Evolutionary conservation across 2,888 invertebrate species (phyloP).

Genomic region (Drosophila meridiana): DNA sequence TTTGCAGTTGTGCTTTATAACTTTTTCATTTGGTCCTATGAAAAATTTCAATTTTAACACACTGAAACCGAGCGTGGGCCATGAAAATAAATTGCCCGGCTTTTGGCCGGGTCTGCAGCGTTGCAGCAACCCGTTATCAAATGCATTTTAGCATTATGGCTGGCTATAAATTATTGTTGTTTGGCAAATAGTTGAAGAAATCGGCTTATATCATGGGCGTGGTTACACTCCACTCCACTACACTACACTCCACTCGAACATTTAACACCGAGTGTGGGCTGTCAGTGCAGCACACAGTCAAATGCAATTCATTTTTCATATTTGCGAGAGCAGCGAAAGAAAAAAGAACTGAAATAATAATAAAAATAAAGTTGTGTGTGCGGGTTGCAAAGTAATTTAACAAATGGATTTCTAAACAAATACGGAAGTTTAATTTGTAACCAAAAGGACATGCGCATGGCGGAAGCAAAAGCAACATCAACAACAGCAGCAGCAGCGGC

Average conservation of each 20-base stretch:
- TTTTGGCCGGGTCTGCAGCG: constrained; percentile 49
- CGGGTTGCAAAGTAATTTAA: constrained; percentile 77
- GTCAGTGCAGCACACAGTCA: constrained; percentile 53
- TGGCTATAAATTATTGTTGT: constrained; percentile 71
- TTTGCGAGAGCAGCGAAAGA: constrained; percentile 39
- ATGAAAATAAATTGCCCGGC: constrained; percentile 52
- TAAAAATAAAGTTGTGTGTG: constrained; percentile 55
- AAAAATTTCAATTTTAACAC: constrained; percentile 68
- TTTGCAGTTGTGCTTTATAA: constrained; percentile 70
- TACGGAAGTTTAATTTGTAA: constrained; percentile 80
- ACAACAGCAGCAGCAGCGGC: constrained; percentile 17
- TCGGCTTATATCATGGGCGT: constrained; percentile 62
- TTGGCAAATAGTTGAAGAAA: constrained; percentile 65
- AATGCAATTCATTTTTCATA: constrained; percentile 79
- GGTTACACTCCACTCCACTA: background rate
- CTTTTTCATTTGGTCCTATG: constrained; percentile 54
- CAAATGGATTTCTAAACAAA: constrained; percentile 82
- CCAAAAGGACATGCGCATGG: constrained; percentile 72
- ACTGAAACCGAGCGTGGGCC: constrained; percentile 28
- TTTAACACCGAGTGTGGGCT: constrained; percentile 47
- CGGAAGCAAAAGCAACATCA: constrained; percentile 46
- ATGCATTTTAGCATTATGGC: constrained; percentile 75
- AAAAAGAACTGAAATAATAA: constrained; percentile 16
- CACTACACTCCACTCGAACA: constrained; percentile 17
- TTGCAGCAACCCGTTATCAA: constrained; percentile 62